These are phyloP conservation scores for Xestia xanthographa DNA, from an alignment of 2,888 invertebrate genomes.

Conservation along the genomic window DNA sequence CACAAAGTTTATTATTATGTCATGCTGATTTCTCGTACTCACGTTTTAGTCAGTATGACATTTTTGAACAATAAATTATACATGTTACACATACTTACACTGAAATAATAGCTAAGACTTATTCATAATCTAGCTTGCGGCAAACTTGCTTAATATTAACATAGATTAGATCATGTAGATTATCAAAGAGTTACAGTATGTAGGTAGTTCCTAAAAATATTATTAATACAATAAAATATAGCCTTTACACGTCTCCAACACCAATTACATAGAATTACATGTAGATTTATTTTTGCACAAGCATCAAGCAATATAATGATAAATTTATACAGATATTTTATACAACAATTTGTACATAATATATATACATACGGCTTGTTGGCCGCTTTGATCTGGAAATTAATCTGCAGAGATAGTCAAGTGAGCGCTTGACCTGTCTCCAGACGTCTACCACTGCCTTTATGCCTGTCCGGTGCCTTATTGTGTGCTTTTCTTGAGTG, in stretches of 20 bases:
- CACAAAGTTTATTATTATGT: conserved; percentile 9
- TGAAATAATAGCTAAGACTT: conserved; percentile 3
- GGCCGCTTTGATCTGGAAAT: conserved; percentile 11
- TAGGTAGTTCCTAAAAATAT: conserved; percentile 39
- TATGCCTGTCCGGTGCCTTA: conserved; percentile 37
- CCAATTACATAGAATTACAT: neutral
- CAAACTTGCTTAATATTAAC: conserved; percentile 9
- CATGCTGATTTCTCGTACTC: neutral
- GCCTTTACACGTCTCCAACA: neutral
- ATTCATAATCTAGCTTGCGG: neutral
- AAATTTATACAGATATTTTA: neutral
- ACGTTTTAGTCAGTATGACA: conserved; percentile 7
- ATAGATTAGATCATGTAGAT: conserved; percentile 6
- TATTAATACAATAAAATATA: neutral
- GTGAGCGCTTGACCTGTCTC: neutral
- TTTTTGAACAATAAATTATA: conserved; percentile 7
- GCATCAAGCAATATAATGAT: neutral
- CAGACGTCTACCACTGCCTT: conserved; percentile 8
- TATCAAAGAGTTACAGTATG: conserved; percentile 29
- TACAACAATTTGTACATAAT: conserved; percentile 4
- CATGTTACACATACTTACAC: conserved; percentile 10
- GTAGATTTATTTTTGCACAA: conserved; percentile 6
- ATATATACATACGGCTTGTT: neutral
- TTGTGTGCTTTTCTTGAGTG: conserved; percentile 6
- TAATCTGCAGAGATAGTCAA: neutral